Evolutionary conservation across 2,888 invertebrate genomes (phyloP).

Genomic region (Cephonodes hylas): DNA sequence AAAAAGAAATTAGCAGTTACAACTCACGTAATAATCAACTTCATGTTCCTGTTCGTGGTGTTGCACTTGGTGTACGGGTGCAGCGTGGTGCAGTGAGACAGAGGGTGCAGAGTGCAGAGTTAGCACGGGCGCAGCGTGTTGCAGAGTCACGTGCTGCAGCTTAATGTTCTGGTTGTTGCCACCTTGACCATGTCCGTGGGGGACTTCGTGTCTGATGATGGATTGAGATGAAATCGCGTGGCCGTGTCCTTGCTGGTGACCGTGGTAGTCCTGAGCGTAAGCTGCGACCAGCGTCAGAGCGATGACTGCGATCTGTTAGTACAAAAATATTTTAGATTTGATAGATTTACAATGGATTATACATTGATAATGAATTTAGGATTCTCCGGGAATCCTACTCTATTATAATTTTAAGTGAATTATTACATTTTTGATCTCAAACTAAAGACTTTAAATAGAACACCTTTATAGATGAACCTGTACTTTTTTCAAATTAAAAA

Average conservation of each 20-base stretch:
- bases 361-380: no score
- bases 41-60: slow-evolving; percentile 43
- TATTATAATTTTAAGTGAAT: no score
- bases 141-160: slow-evolving; percentile 20
- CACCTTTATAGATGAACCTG: no score
- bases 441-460: no score
- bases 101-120: slow-evolving; percentile 16
- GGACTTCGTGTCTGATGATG: slow-evolving; percentile 35
- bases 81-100: not conserved
- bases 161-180: slow-evolving; percentile 11
- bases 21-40: slow-evolving; percentile 52
- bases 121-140: slow-evolving; percentile 24
- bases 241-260: slow-evolving; percentile 30
- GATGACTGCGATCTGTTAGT: slow-evolving; percentile 30
- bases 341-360: not conserved
- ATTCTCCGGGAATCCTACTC: no score
- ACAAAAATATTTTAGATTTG: slow-evolving; percentile 10
- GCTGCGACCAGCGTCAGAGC: slow-evolving; percentile 31
- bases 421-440: no score
- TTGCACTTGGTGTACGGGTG: slow-evolving; percentile 23
- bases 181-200: slow-evolving; percentile 21
- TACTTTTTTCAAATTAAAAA: no score
- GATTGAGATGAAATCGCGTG: slow-evolving; percentile 44
- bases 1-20: no score
- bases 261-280: slow-evolving; percentile 40